These are phyloP conservation scores for Lasioglossum baleicum DNA, from an alignment of 1,140 invertebrate species.

Conservation along the genomic window DNA sequence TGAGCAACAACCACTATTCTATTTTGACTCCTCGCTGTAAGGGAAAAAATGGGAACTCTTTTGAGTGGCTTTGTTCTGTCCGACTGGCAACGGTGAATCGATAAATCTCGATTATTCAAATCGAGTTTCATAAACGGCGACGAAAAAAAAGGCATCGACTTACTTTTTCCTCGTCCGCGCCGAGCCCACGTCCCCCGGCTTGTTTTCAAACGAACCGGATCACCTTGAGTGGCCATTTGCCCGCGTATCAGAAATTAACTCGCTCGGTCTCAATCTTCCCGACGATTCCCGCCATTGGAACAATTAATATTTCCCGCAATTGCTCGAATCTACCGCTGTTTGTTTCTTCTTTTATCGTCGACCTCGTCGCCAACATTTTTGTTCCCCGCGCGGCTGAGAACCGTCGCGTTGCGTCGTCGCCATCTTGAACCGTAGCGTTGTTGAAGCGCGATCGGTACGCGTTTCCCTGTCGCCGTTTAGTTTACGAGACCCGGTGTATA, in stretches of 20 bases:
- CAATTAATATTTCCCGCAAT: not conserved
- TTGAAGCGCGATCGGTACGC: too few relatives aligned
- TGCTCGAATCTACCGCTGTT: not conserved
- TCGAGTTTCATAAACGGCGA: too few relatives aligned
- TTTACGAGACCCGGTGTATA: too few relatives aligned
- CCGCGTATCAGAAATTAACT: not conserved
- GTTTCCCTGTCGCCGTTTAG: too few relatives aligned
- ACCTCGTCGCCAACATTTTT: not conserved
- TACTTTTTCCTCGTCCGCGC: not conserved
- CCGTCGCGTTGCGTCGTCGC: not conserved
- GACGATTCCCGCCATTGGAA: not conserved
- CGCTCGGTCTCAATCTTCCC: not conserved
- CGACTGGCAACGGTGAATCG: too few relatives aligned
- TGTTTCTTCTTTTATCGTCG: not conserved
- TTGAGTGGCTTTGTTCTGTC: too few relatives aligned
- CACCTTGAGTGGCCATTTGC: not conserved
- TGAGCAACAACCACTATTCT: too few relatives aligned
- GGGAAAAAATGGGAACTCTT: too few relatives aligned
- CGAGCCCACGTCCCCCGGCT: not conserved
- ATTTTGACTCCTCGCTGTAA: too few relatives aligned
- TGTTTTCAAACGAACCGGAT: constrained; percentile 2
- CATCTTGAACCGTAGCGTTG: not conserved
- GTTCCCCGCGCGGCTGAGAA: not conserved
- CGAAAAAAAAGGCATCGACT: not conserved
- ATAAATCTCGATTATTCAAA: too few relatives aligned